A percentile compares a stretch with the other conserved stretches of the same genome.
Conservation (phyloP, 2,113 vertebrate genomes). For the Thermophis baileyi region DNA sequence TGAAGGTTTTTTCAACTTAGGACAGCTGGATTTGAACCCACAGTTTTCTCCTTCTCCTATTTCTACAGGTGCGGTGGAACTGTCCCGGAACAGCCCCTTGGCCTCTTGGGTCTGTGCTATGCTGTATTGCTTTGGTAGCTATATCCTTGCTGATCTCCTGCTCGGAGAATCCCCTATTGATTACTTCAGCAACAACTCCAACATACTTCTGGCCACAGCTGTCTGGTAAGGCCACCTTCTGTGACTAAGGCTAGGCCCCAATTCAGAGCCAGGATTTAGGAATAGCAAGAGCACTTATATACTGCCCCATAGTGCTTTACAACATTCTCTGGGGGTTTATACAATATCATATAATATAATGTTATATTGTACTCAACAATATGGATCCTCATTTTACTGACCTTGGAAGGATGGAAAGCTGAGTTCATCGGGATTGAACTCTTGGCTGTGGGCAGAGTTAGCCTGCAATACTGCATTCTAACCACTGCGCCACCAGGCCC, state of each 20-base stretch:
- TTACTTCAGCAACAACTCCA: slow-evolving; percentile 93
- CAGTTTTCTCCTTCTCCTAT: background rate
- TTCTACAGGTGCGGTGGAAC: slow-evolving; percentile 83
- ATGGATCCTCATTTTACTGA: background rate
- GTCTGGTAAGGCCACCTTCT: slow-evolving; percentile 79
- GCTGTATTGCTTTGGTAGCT: slow-evolving; percentile 97
- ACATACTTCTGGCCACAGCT: slow-evolving; percentile 88
- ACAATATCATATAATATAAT: background rate
- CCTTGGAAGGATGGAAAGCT: background rate
- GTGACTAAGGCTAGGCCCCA: background rate
- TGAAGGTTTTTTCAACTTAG: background rate
- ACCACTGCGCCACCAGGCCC: background rate
- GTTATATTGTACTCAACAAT: background rate
- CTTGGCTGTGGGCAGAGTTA: background rate
- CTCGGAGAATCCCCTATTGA: slow-evolving; percentile 85
- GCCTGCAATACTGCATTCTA: background rate
- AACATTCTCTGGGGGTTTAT: background rate
- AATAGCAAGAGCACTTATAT: background rate
- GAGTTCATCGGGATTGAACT: background rate
- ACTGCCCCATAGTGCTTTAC: background rate
- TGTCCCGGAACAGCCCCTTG: slow-evolving; percentile 87
- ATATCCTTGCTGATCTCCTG: slow-evolving; percentile 90
- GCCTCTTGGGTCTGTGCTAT: slow-evolving; percentile 96
- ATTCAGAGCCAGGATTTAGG: background rate
- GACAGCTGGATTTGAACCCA: background rate